phyloP scores from a whole-genome alignment of 2,797 vertebrate genomes.

The Cetoscarus ocellatus region DNA sequence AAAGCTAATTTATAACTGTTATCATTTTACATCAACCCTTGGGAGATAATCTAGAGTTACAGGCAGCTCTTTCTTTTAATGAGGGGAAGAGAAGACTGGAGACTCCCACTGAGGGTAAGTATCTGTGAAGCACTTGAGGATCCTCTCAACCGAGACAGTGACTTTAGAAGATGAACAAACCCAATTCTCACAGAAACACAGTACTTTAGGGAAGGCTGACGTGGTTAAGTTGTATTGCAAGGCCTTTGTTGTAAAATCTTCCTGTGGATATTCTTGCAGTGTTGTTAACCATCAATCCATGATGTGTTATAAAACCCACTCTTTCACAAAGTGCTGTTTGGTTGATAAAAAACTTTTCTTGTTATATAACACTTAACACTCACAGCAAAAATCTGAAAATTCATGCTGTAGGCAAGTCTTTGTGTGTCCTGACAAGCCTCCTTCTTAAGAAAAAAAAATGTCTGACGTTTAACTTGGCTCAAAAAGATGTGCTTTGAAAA shows the following conservation, averaged over 20 bases:
- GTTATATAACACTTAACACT: not conserved
- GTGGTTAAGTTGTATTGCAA: not conserved
- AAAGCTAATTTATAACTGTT: not conserved
- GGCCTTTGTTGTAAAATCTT: not conserved
- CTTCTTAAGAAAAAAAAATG: not conserved
- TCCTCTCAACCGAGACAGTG: slow-evolving; percentile 15
- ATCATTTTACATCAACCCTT: not conserved
- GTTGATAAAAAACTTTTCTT: not conserved
- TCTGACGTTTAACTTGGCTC: not conserved
- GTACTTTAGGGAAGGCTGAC: not conserved
- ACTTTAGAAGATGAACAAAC: slow-evolving; percentile 3
- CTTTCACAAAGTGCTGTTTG: not conserved
- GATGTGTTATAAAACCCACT: not conserved
- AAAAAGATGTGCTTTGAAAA: not conserved
- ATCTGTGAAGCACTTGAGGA: slow-evolving; percentile 11
- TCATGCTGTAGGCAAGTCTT: not conserved
- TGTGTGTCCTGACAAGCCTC: not conserved
- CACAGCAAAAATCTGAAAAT: not conserved
- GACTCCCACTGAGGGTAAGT: not conserved
- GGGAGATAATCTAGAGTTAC: not conserved
- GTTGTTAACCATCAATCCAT: not conserved
- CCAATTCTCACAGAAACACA: not conserved
- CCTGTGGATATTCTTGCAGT: not conserved
- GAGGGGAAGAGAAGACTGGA: not conserved
- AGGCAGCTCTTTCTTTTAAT: not conserved